Base-by-base conservation (phyloP, 2,797 vertebrate species). In the Silurus aristotelis region DNA sequence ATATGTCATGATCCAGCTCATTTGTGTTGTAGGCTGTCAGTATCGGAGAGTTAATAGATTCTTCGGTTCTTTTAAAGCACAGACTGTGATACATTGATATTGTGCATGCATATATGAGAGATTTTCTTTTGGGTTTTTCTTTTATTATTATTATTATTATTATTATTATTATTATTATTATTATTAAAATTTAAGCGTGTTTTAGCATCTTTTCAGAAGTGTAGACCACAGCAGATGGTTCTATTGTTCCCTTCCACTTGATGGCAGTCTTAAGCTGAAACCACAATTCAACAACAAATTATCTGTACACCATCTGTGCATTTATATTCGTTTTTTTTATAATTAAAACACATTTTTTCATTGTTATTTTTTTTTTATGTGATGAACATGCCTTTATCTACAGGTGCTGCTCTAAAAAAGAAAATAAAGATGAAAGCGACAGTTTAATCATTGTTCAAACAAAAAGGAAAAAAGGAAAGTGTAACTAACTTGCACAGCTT, bases 181-280 rank as follows among this genome's bases (percentile, higher is more conserved):
- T 38, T 31, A 31, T 31, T 31, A 31, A 19, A 4, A 56, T 75
- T 75, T 27, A 31, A 20, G 55, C n/a, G 7, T 56, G 60, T 43
- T 22, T 43, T 81, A 22, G n/a, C 38, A 56, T 73, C 38, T 81
- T 81, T 48, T 22, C 61, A 77, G 66, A 67, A 27, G 13, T 38
- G 14, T 55, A 31, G n/a, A 71, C 31, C 66, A 64, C 38, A 19
- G 13, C 31, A 71, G 3, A 67, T 2, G 1, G 22, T 46, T 25
- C 43, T n/a, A 14, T 3, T 38, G 19, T 78, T 43, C 52, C 8
- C 43, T 58, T 83, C 85, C 88, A 85, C 80, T 63, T 84, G 85
- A 71, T 87, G 85, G 66, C 83, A 86, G 85, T 86, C 77, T 87
- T 89, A 79, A 61, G 61, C 27, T 58, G 70, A 48, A 67, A 22